A percentile compares a stretch with the other conserved stretches of the same genome.
Conservation (phyloP, 1,140 invertebrate genomes). For the Bathynomus jamesi region DNA sequence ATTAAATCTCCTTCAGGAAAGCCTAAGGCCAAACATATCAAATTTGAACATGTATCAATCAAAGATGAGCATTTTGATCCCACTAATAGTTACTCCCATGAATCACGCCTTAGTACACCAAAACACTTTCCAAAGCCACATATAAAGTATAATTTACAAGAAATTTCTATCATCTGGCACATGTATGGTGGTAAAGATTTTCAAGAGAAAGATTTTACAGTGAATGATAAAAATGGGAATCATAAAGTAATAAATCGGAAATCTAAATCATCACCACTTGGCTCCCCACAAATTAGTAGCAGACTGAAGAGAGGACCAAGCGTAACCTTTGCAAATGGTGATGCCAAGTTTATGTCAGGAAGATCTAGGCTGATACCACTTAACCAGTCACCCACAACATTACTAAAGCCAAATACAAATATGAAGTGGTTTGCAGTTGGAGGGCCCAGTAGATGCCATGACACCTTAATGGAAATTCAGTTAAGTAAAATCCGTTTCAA, state of each 20-base stretch:
- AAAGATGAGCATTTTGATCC: conserved; percentile 79
- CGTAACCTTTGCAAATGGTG: conserved; percentile 17
- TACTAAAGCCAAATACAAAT: conserved; percentile 18
- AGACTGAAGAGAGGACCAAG: not conserved
- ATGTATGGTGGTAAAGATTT: conserved; percentile 90
- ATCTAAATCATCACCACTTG: conserved; percentile 14
- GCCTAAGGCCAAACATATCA: conserved; percentile 63
- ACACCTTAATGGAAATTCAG: conserved; percentile 69
- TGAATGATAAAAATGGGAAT: not conserved
- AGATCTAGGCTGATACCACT: conserved; percentile 15
- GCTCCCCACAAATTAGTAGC: conserved; percentile 9
- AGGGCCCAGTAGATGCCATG: conserved; percentile 58
- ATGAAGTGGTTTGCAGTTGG: conserved; percentile 52
- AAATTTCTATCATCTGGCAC: conserved; percentile 85
- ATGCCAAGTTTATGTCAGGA: conserved; percentile 13
- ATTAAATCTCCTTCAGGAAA: conserved; percentile 50
- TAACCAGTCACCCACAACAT: conserved; percentile 21
- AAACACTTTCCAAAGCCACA: too few species aligned
- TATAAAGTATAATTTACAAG: conserved; percentile 74
- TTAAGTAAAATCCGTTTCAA: conserved; percentile 76
- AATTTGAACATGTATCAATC: conserved; percentile 62
- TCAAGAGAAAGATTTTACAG: conserved; percentile 41
- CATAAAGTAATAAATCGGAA: conserved; percentile 12
- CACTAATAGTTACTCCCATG: conserved; percentile 76
- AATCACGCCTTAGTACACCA: too few species aligned